These are phyloP conservation scores for Drosophila ezoana DNA, from an alignment of 2,888 invertebrate species.

Conservation along the genomic window DNA sequence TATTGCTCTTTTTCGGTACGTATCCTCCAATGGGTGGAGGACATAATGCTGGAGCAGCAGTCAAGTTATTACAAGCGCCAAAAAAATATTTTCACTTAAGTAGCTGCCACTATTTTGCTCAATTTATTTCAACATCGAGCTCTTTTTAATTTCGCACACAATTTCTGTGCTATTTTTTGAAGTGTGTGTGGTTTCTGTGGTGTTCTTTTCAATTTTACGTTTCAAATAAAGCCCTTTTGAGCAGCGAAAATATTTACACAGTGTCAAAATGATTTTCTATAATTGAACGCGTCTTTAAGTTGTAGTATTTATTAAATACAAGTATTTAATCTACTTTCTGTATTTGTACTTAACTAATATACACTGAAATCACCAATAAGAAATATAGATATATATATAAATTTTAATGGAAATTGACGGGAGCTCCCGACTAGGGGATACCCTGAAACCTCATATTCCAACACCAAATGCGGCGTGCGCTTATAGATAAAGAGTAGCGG, in stretches of 20 bases:
- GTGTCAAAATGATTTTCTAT: conserved; percentile 18
- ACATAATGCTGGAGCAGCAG: conserved; percentile 29
- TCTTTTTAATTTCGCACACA: conserved; percentile 63
- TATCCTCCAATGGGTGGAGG: conserved; percentile 18
- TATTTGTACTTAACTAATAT: too few relatives aligned
- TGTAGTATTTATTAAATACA: background rate
- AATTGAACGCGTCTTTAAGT: conserved; percentile 5
- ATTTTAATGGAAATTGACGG: too few relatives aligned
- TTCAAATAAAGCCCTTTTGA: conserved; percentile 16
- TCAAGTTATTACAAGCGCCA: conserved; percentile 75
- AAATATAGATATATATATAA: too few relatives aligned
- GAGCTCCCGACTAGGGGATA: too few relatives aligned
- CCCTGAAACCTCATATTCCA: too few relatives aligned
- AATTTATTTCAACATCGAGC: conserved; percentile 72
- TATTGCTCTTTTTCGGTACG: conserved; percentile 53
- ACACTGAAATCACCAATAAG: too few relatives aligned
- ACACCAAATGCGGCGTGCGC: too few relatives aligned
- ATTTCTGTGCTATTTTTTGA: conserved; percentile 46
- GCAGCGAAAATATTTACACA: conserved; percentile 26
- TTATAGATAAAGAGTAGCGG: too few relatives aligned
- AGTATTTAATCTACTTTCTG: conserved; percentile 1
- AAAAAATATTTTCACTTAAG: conserved; percentile 79
- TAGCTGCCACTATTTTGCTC: conserved; percentile 79
- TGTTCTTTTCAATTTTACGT: conserved; percentile 37
- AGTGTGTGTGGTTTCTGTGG: conserved; percentile 29